Base-by-base conservation (phyloP, 1,140 invertebrate species). In the Rhopalosiphum maidis region DNA sequence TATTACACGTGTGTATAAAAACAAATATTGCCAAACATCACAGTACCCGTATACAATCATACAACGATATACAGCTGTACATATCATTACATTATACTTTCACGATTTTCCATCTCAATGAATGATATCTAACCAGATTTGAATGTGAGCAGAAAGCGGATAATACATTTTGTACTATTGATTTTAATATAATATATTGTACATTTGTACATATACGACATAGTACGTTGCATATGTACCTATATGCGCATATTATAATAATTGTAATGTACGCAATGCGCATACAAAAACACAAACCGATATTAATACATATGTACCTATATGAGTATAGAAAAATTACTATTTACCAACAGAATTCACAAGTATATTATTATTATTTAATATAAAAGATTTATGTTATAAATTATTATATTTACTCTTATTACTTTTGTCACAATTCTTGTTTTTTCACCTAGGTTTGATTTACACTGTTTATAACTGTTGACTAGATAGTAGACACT, bases 1-100 rank as follows among this genome's bases (percentile, higher is more conserved):
- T 77, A 77, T n/a, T 77, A 77, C 60, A 77, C 60, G n/a, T n/a
- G 60, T 77, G 15, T 43, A 30, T 88, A 88, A 51, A 88, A 86
- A 23, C 22, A 86, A 86, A 86, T 86, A 23, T 86, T 9, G 9
- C 85, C 11, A 86, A 86, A 43, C 85, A 86, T 46, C 41, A 25
- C 43, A 30, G 15, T 77, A n/a, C 30, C 3, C 60, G 18, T n/a
- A 30, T 30, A n/a, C 0, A 4, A n/a, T 4, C 60, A 25, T 6
- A 77, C 30, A n/a, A 18, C 2, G 3, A 41, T 30, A 11, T 60
- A 51, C 48, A 18, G 30, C 30, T 15, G 25, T 77, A 35, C 15
- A 18, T 82, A 82, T 37, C 22, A 43, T n/a, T 30, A 77, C n/a
- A n/a, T 18, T 51, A 51, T 15, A 46, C 23, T 30, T 25, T 41